phyloP scores from a whole-genome alignment of 2,113 vertebrate genomes.

The Ptychochromis oligacanthus region DNA sequence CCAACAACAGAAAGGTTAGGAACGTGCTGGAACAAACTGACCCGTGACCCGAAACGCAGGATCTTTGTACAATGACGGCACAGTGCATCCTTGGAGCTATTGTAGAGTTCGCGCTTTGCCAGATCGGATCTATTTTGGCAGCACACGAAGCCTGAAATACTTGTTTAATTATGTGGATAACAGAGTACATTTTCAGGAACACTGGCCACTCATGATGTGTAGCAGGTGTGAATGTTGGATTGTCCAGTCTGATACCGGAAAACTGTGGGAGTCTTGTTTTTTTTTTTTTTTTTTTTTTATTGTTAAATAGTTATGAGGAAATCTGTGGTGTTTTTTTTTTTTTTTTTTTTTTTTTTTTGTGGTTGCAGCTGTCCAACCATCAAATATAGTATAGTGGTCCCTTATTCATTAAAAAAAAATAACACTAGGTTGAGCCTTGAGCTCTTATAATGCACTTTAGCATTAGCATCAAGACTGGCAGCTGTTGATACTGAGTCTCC shows the following conservation, averaged over 20 bases:
- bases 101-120: no score
- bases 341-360: no score
- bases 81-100: background rate
- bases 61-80: background rate
- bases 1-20: background rate
- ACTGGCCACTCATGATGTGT: background rate
- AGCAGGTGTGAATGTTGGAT: background rate
- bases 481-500: no score
- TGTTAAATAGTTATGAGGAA: no score
- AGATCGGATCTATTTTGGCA: background rate
- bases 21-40: background rate
- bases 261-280: no score
- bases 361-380: no score
- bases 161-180: background rate
- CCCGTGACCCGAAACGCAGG: background rate
- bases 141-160: background rate
- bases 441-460: background rate
- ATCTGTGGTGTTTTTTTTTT: no score
- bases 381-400: rapidly evolving
- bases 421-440: background rate
- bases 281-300: no score
- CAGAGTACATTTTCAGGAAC: background rate
- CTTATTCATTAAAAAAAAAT: background rate
- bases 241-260: background rate
- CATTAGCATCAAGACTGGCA: no score